phyloP scores from a whole-genome alignment of 2,797 vertebrate genomes.

The Morelia viridis region DNA sequence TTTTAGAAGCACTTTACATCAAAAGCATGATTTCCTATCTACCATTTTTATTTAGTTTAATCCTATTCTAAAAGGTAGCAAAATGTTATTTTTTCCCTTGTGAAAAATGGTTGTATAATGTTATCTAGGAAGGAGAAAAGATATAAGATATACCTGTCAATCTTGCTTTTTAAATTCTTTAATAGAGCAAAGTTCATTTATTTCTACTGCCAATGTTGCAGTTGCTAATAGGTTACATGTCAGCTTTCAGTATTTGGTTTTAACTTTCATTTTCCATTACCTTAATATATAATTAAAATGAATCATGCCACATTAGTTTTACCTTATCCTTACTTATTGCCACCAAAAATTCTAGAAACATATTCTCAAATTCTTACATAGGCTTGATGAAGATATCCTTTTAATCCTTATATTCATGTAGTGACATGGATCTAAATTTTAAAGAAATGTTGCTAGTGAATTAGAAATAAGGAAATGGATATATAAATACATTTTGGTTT shows the following conservation, averaged over 20 bases:
- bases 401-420: too few species aligned
- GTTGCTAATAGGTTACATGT: not conserved
- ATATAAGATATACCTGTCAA: not conserved
- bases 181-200: not conserved
- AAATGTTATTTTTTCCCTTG: not conserved
- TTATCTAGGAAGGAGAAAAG: not conserved
- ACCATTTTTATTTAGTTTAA: not conserved
- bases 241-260: not conserved
- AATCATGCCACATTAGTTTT: too few species aligned
- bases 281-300: not conserved
- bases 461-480: too few species aligned
- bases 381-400: too few species aligned
- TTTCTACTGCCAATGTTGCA: not conserved
- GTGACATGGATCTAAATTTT: too few species aligned
- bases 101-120: not conserved
- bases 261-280: not conserved
- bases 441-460: too few species aligned
- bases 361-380: too few species aligned
- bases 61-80: not conserved
- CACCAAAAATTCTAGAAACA: too few species aligned
- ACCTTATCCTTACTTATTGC: too few species aligned
- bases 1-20: too few species aligned
- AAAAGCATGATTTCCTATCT: not conserved
- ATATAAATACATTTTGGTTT: too few species aligned
- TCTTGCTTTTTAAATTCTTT: not conserved